Percentiles rank a stretch among this genome's conserved stretches.
Evolutionary conservation across 2,113 vertebrate species (phyloP).

Genomic region (Ursus arctos): DNA sequence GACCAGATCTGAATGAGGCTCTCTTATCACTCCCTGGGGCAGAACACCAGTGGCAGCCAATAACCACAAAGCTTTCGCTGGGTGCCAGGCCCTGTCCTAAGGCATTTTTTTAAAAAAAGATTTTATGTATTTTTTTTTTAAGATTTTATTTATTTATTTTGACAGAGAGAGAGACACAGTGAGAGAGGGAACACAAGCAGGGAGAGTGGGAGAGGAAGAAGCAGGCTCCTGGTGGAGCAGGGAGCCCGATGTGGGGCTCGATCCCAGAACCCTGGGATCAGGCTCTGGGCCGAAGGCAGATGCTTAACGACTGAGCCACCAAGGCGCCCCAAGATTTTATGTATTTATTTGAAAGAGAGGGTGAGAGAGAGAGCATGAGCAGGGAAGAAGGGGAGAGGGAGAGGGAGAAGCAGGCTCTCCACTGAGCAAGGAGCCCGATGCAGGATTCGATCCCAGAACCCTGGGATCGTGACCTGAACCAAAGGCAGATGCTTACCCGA

Average conservation of each 20-base stretch:
- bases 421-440: neutral
- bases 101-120: neutral
- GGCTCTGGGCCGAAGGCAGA: neutral
- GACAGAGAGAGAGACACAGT: neutral
- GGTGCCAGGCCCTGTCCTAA: neutral
- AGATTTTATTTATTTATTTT: neutral
- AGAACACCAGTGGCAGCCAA: rapidly evolving
- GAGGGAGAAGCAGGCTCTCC: neutral
- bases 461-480: neutral
- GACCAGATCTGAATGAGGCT: too few relatives aligned
- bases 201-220: neutral
- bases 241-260: neutral
- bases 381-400: rapidly evolving
- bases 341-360: neutral
- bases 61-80: rapidly evolving
- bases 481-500: neutral
- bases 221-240: neutral
- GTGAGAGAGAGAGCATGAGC: too few relatives aligned
- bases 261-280: neutral
- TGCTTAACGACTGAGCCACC: neutral
- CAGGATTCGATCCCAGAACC: neutral
- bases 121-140: neutral
- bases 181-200: too few relatives aligned
- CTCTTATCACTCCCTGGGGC: neutral
- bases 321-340: neutral